A percentile compares a stretch with the other conserved stretches of the same genome.
phyloP scores from a whole-genome alignment of 92 coral and sea anemone species.

The Montipora capitata region DNA sequence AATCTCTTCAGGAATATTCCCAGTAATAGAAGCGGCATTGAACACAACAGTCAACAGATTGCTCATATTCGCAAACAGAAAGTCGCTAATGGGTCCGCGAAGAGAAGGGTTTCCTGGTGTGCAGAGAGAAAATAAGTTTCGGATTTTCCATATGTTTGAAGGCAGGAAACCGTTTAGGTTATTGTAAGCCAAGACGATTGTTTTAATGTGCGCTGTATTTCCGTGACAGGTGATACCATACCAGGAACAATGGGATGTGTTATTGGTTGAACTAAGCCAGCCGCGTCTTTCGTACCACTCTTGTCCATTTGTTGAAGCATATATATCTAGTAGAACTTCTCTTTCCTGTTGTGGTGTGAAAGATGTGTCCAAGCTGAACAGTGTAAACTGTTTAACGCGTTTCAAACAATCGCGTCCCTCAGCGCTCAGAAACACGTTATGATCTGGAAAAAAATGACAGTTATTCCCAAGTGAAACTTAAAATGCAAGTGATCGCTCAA shows the following conservation, averaged over 20 bases:
- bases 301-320: constrained; percentile 56
- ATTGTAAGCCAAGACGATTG: constrained; percentile 49
- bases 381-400: background rate
- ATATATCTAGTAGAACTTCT: constrained; percentile 63
- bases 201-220: constrained; percentile 45
- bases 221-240: constrained; percentile 67
- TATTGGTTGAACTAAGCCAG: constrained; percentile 46
- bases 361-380: constrained; percentile 46
- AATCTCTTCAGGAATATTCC: constrained; percentile 49
- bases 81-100: constrained; percentile 39
- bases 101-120: constrained; percentile 36
- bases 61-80: constrained; percentile 71
- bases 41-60: constrained; percentile 26
- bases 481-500: too few relatives aligned
- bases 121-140: constrained; percentile 67
- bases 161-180: constrained; percentile 67
- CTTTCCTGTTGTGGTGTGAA: constrained; percentile 64
- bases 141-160: constrained; percentile 58
- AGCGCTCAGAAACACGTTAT: too few relatives aligned
- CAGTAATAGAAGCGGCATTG: constrained; percentile 35
- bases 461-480: too few relatives aligned
- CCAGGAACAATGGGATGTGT: constrained; percentile 60
- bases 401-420: constrained; percentile 27
- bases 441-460: too few relatives aligned
- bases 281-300: constrained; percentile 40